phyloP scores from a whole-genome alignment of 1,140 invertebrate species.

The Drosophila varians region DNA sequence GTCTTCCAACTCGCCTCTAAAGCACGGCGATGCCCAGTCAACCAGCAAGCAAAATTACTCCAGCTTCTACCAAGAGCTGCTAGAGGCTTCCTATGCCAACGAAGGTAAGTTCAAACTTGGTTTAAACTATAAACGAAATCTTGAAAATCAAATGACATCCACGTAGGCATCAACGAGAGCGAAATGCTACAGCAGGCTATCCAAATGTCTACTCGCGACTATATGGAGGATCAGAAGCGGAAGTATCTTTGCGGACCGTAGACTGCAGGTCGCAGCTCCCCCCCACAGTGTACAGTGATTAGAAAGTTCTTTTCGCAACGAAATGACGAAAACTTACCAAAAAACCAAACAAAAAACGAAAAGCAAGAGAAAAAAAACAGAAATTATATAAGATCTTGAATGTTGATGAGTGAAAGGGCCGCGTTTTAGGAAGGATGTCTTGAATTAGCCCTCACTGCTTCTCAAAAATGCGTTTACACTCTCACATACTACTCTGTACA shows the following conservation, averaged over 20 bases:
- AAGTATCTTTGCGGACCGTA: slow-evolving; percentile 77
- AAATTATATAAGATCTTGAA: slow-evolving; percentile 49
- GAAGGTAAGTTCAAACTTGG: slow-evolving; percentile 69
- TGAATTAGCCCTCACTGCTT: slow-evolving; percentile 12
- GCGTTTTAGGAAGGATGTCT: neutral
- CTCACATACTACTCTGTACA: slow-evolving; percentile 31
- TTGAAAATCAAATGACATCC: neutral
- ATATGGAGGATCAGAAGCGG: slow-evolving; percentile 79
- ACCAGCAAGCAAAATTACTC: slow-evolving; percentile 50
- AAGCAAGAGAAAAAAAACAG: slow-evolving; percentile 17
- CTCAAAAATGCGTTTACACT: slow-evolving; percentile 12
- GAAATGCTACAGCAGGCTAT: slow-evolving; percentile 82
- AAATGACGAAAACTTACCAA: slow-evolving; percentile 57
- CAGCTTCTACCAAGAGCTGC: slow-evolving; percentile 77
- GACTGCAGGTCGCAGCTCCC: neutral
- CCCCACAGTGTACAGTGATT: slow-evolving; percentile 69
- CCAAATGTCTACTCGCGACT: slow-evolving; percentile 81
- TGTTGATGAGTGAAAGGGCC: slow-evolving; percentile 34
- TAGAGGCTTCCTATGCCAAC: slow-evolving; percentile 79
- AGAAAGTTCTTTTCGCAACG: slow-evolving; percentile 59
- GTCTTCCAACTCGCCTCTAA: slow-evolving; percentile 66
- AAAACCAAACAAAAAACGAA: slow-evolving; percentile 6
- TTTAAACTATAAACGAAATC: too few relatives aligned
- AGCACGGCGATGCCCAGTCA: slow-evolving; percentile 34
- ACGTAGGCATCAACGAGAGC: slow-evolving; percentile 65